Evolutionary conservation across 2,113 vertebrate species (phyloP), one percentile per base, ranked within the genome.

Genomic region (Chrysemys picta): DNA sequence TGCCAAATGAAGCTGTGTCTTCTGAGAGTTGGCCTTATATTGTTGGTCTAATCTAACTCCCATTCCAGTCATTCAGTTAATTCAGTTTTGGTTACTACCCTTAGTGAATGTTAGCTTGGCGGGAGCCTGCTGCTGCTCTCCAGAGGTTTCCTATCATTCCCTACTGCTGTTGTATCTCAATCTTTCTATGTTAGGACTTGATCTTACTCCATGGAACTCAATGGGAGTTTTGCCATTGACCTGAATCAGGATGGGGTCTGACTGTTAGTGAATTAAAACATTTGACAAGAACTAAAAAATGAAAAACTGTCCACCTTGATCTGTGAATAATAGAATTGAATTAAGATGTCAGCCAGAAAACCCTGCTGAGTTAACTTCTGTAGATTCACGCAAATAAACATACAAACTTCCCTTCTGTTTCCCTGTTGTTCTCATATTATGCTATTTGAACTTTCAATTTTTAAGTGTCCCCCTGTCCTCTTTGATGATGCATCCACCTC

Each of bases 171-270:
- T 53, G 5, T 25, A 14, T 52, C 22, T 53, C 80, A 53, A n/a
- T 16, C 22, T 54, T 54, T 42, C 50, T 1, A 42, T 27, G 0
- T 42, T 83, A 47, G 27, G 29, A 53, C 31, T 84, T 4, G 69
- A 45, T 78, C 2, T 14, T 83, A 3, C 6, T 3, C n/a, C 42
- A 49, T 35, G 12, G 54, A 59, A 91, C 1, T 38, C 50, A 3
- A 22, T 25, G 25, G 25, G 10, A 8, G 31, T 92, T 13, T 31
- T 88, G n/a, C 85, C 19, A 76, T 35, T 69, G 53, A 87, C 29
- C 38, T 85, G 0, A 49, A n/a, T n/a, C 35, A 4, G 45, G 0
- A 0, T 42, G 29, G 11, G 69, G 52, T 4, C 87, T 62, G 47
- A 81, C 2, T 12, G 27, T 16, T 25, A 62, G 72, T 76, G 72